Base-by-base conservation (phyloP, 2,888 invertebrate species). In the Heliconius ismenius region DNA sequence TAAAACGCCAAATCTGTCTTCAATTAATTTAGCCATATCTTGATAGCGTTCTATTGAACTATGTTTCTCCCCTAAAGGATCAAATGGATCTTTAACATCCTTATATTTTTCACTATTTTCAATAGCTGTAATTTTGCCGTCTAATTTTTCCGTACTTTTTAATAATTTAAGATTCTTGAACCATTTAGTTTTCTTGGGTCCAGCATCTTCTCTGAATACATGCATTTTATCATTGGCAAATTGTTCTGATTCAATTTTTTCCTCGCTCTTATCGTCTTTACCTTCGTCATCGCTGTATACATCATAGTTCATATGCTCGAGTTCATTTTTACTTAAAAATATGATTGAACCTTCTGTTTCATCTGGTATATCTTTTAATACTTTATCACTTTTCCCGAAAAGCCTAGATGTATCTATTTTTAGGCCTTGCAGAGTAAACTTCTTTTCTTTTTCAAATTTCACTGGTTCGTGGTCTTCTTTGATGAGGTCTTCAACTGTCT, bases 1-100 rank as follows among this genome's bases (percentile, higher is more conserved):
- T 11, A 89, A 81, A 68, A 87, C 94, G 3, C 96, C 96, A 80
- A 96, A 96, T 83, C 95, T 94, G 82, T 96, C 96, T 86, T 96
- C 96, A 80, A 96, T 95, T 77, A 96, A 89, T 85, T 96, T 96
- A 7, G 96, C 95, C 96, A 96, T 96, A 82, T 96, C 96, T 85
- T 96, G 96, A 81, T 96, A 96, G 69, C 96, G 92, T 84, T 96
- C 96, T 87, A 96, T 96, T 79, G 96, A 96, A 88, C 95, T 95
- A 81, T 96, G 95, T 84, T 96, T 96, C 78, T 96, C 95, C 74
- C 95, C 95, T 76, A 92, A 91, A 24, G 94, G 94, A 86, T 96
- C 96, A 79, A 96, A 94, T 1, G 95, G 95, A 83, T 95, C 95
- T 85, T 93, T 93, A 0, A 93, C 87, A 76, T 95, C 95, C 83